These are phyloP conservation scores for Pelochelys cantorii DNA, from an alignment of 2,797 vertebrate species.

Conservation along the genomic window DNA sequence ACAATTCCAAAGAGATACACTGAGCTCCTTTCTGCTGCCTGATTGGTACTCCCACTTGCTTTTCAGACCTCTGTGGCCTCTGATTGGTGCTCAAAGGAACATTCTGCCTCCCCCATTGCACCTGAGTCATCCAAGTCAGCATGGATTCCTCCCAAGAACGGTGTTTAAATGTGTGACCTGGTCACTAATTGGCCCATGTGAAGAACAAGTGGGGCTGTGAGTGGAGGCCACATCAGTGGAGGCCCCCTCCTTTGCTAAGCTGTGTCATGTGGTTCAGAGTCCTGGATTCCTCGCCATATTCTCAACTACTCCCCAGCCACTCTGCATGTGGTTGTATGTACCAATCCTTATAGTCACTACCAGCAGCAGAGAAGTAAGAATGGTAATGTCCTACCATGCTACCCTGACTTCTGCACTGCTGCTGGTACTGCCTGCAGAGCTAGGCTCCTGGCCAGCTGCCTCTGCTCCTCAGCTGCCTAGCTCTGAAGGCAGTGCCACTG, in stretches of 20 bases:
- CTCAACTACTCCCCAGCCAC: too few relatives aligned
- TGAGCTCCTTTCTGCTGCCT: background rate
- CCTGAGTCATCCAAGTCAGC: background rate
- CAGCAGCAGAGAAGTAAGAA: too few relatives aligned
- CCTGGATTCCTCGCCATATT: too few relatives aligned
- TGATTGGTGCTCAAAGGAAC: background rate
- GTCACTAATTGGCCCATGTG: conserved; percentile 28
- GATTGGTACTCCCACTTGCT: conserved; percentile 8
- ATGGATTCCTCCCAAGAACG: background rate
- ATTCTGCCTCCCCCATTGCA: accelerated
- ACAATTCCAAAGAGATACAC: conserved; percentile 41
- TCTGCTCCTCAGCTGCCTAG: too few relatives aligned
- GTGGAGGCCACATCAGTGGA: background rate
- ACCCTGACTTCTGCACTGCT: too few relatives aligned
- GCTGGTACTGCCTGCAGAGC: too few relatives aligned
- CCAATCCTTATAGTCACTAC: too few relatives aligned
- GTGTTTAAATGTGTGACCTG: conserved; percentile 43
- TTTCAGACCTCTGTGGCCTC: accelerated
- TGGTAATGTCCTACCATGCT: too few relatives aligned
- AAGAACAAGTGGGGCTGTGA: background rate
- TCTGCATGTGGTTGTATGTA: too few relatives aligned
- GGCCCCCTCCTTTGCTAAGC: background rate
- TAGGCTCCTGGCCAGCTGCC: too few relatives aligned
- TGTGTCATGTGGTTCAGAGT: conserved; percentile 25
- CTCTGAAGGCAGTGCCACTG: too few relatives aligned